These are phyloP conservation scores for Myathropa florea DNA, from an alignment of 2,888 invertebrate species.

Conservation along the genomic window DNA sequence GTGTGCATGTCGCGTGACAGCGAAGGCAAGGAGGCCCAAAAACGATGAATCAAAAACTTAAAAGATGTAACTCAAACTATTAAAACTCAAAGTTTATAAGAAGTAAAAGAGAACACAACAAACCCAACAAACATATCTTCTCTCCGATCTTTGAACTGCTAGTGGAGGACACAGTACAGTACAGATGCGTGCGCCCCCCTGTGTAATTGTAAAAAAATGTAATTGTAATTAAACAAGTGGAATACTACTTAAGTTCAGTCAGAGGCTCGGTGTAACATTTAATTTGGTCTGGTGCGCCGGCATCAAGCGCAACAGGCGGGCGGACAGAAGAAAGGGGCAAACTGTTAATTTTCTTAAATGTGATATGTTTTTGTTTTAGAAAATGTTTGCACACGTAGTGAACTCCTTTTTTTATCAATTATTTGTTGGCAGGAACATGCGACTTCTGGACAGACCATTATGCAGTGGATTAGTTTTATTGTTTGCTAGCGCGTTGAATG, in stretches of 20 bases:
- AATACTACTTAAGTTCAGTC: slow-evolving; percentile 16
- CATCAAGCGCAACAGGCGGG: background rate
- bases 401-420: background rate
- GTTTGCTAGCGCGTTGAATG: background rate
- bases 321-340: background rate
- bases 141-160: background rate
- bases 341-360: slow-evolving; percentile 23
- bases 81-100: background rate
- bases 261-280: slow-evolving; percentile 24
- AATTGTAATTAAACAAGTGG: background rate
- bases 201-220: background rate
- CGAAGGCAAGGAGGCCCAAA: slow-evolving; percentile 12
- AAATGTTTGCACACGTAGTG: slow-evolving; percentile 9
- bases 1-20: background rate
- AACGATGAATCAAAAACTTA: background rate
- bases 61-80: background rate
- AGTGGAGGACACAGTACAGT: background rate
- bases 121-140: slow-evolving; percentile 58
- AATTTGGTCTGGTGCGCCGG: background rate
- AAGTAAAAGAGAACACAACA: too few species aligned
- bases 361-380: slow-evolving; percentile 45
- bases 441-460: background rate
- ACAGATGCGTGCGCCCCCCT: background rate
- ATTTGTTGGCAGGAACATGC: background rate
- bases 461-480: background rate